These are phyloP conservation scores for Cryptotis parvus DNA, from an alignment of 2,113 vertebrate species.

Conservation along the genomic window DNA sequence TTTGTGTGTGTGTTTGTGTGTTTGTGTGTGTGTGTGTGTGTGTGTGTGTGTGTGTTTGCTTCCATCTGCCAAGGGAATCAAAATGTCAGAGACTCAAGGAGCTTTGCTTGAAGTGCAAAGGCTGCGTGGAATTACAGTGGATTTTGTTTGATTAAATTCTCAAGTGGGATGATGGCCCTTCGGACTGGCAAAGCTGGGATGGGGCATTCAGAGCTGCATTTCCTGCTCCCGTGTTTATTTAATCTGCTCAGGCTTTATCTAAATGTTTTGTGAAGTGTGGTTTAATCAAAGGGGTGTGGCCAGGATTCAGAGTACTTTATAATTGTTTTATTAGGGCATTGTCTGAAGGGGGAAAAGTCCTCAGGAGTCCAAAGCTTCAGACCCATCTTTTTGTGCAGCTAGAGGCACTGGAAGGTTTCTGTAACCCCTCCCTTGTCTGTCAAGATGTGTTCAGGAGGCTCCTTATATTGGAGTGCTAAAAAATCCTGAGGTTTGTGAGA, in stretches of 20 bases:
- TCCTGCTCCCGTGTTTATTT: conserved; percentile 84
- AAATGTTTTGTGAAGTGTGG: conserved; percentile 78
- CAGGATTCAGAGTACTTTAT: conserved; percentile 77
- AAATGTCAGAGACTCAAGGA: conserved; percentile 85
- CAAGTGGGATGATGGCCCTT: conserved; percentile 79
- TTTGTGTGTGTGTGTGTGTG: conserved; percentile 39
- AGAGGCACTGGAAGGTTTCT: conserved; percentile 68
- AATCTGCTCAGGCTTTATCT: conserved; percentile 79
- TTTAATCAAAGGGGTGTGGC: conserved; percentile 85
- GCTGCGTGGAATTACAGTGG: conserved; percentile 89
- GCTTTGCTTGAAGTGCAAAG: conserved; percentile 86
- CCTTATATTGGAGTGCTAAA: conserved; percentile 64
- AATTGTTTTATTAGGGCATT: conserved; percentile 75
- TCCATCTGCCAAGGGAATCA: conserved; percentile 78
- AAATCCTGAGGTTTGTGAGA: conserved; percentile 66
- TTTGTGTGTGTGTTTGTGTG: conserved; percentile 51
- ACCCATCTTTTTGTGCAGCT: conserved; percentile 63
- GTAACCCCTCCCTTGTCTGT: conserved; percentile 57
- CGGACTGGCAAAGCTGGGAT: conserved; percentile 67
- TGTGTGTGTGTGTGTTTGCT: conserved; percentile 50
- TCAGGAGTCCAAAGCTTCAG: conserved; percentile 57
- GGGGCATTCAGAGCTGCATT: conserved; percentile 75
- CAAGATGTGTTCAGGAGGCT: conserved; percentile 71
- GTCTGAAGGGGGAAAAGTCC: conserved; percentile 64
- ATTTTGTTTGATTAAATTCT: conserved; percentile 88